Conservation (phyloP, 2,888 invertebrate species). For the Malthinus seriepunctatus region DNA sequence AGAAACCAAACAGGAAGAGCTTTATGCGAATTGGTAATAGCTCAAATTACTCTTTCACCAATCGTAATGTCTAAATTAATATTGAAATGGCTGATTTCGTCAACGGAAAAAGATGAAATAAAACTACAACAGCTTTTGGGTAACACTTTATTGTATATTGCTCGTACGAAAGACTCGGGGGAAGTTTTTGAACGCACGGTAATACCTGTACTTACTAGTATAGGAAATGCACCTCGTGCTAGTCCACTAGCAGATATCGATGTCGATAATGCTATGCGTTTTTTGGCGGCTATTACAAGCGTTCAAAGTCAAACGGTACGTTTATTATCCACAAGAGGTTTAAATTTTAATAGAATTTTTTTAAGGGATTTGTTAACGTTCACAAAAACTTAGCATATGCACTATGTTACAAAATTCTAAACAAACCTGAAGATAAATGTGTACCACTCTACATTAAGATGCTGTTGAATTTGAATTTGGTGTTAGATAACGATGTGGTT, state of each 20-base stretch:
- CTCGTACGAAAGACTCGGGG: slow-evolving; percentile 8
- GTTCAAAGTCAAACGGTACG: slow-evolving; percentile 13
- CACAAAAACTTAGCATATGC: slow-evolving; percentile 28
- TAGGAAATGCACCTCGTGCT: slow-evolving; percentile 22
- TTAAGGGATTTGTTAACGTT: slow-evolving; percentile 17
- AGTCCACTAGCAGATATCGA: slow-evolving; percentile 25
- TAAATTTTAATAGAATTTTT: neutral
- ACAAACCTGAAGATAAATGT: slow-evolving; percentile 21
- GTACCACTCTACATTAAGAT: slow-evolving; percentile 26
- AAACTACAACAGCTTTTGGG: slow-evolving; percentile 21
- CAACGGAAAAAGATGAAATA: slow-evolving; percentile 16
- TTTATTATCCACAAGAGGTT: too few relatives aligned
- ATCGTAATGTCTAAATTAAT: slow-evolving; percentile 13
- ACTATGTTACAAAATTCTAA: slow-evolving; percentile 27
- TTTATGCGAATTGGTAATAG: slow-evolving; percentile 14
- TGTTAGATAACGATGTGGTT: slow-evolving; percentile 12
- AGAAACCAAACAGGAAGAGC: slow-evolving; percentile 10
- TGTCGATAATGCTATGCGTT: slow-evolving; percentile 20
- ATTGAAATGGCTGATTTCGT: slow-evolving; percentile 23
- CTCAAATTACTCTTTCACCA: slow-evolving; percentile 14
- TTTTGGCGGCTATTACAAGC: slow-evolving; percentile 19
- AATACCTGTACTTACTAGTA: slow-evolving; percentile 16
- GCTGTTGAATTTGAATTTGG: slow-evolving; percentile 19
- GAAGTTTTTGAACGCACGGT: slow-evolving; percentile 22
- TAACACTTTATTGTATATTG: slow-evolving; percentile 12